A percentile compares a stretch with the other conserved stretches of the same genome.
These are phyloP conservation scores for Tonatia bakeri DNA, from an alignment of 2,113 vertebrate species.

Conservation along the genomic window DNA sequence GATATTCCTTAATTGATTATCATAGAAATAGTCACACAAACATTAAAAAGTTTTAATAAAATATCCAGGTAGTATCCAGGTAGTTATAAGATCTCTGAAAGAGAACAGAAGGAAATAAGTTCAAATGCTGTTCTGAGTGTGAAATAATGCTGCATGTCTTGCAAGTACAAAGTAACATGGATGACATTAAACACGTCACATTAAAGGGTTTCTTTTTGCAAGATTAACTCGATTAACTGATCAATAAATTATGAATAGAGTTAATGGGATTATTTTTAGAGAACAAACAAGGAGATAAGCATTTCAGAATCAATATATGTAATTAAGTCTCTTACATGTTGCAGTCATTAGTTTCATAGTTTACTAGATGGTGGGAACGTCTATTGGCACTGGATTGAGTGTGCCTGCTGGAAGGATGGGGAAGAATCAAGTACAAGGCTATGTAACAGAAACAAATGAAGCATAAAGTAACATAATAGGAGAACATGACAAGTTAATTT, in stretches of 20 bases:
- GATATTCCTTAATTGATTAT: not conserved
- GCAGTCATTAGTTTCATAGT: constrained; percentile 72
- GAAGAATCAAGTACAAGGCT: constrained; percentile 77
- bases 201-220: constrained; percentile 69
- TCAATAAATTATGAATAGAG: constrained; percentile 85
- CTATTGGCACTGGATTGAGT: constrained; percentile 59
- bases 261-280: constrained; percentile 84
- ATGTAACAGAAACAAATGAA: constrained; percentile 80
- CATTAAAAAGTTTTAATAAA: not conserved
- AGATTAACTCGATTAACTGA: constrained; percentile 84
- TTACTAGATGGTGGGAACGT: constrained; percentile 74
- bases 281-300: constrained; percentile 83
- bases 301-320: constrained; percentile 77
- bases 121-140: constrained; percentile 30
- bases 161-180: constrained; percentile 60
- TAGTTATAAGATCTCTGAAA: not conserved
- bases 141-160: constrained; percentile 50
- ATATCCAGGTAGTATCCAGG: not conserved
- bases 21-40: constrained; percentile 7
- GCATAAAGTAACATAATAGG: constrained; percentile 81
- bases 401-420: constrained; percentile 72
- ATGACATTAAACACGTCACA: constrained; percentile 81
- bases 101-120: not conserved
- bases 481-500: constrained; percentile 75
- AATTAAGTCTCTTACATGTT: constrained; percentile 78